These are phyloP conservation scores for Bothrops jararaca DNA, from an alignment of 2,113 vertebrate genomes.

Conservation along the genomic window DNA sequence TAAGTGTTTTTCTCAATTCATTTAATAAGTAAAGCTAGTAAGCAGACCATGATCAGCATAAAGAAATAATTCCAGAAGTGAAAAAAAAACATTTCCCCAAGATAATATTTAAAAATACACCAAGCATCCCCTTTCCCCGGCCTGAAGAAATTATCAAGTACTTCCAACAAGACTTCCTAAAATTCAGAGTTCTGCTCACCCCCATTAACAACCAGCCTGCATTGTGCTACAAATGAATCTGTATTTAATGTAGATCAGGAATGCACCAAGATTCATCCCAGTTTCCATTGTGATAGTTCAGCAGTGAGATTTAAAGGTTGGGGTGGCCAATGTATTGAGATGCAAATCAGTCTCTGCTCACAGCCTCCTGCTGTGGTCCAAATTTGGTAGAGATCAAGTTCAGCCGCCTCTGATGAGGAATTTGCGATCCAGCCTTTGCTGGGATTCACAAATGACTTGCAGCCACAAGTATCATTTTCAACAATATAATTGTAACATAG, in stretches of 20 bases:
- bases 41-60: conserved; percentile 33
- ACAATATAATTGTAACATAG: conserved; percentile 66
- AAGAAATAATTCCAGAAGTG: conserved; percentile 36
- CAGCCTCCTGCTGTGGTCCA: conserved; percentile 68
- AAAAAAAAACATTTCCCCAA: conserved; percentile 22
- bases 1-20: not conserved
- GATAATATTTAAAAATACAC: conserved; percentile 27
- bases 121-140: not conserved
- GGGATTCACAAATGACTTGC: conserved; percentile 68
- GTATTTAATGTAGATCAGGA: conserved; percentile 48
- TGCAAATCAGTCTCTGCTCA: conserved; percentile 69
- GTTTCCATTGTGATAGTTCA: conserved; percentile 57
- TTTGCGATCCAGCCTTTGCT: conserved; percentile 58
- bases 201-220: conserved; percentile 46
- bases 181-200: conserved; percentile 28
- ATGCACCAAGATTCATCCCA: conserved; percentile 38
- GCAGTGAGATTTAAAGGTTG: conserved; percentile 67
- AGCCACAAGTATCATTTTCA: conserved; percentile 67
- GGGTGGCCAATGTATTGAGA: conserved; percentile 68
- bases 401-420: conserved; percentile 65
- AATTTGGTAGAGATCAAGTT: conserved; percentile 70
- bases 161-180: conserved; percentile 41
- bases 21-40: conserved; percentile 36
- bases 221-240: conserved; percentile 38
- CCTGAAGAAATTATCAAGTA: conserved; percentile 44